Evolutionary conservation across 2,113 vertebrate species (phyloP), one percentile per base, ranked within the genome.

Genomic region (Chloropsis hardwickii): DNA sequence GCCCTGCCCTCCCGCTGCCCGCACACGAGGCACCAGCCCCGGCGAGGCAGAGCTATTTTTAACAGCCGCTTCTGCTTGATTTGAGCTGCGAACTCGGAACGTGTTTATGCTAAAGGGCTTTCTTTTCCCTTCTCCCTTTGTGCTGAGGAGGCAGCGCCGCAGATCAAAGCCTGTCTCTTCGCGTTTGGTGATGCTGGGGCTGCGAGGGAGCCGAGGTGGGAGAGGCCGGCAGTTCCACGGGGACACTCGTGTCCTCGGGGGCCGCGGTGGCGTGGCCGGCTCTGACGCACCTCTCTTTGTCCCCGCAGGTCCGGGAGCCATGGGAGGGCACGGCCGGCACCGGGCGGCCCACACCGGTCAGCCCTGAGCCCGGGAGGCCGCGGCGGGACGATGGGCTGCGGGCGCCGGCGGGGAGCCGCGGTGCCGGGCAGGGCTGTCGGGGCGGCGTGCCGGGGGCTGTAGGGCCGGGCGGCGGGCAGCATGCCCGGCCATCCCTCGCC

Each of bases 61-160:
- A 96, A 69, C 94, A 44, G 79, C 90, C 3, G 40, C 92, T 97
- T 97, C 94, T 91, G 94, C 94, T 82, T 92, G 95, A 66, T 87
- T 96, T 93, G 92, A 92, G 92, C 96, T 93, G 95, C 45, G 95
- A 95, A 90, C 95, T 95, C 29, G 78, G 37, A 88, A 78, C 58
- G 74, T 95, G 92, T 95, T 97, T 88, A 94, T 94, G 94, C 96
- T 90, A 77, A 88, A 92, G 97, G 96, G 94, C 94, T 87, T 96
- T 94, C 87, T 93, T 86, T 90, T 72, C 48, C 73, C 71, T 47
- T 51, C 83, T 81, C 91, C 35, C 48, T 81, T 81, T 91, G 93
- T 82, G 89, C 95, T 84, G 88, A 90, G 73, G 93, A 90, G 93
- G 94, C 94, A 95, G 95, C 21, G 16, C 92, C 8, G 11, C 35